Percentiles rank a stretch among this genome's conserved stretches.
These are phyloP conservation scores for Drosophila punjabiensis DNA, from an alignment of 1,140 invertebrate species.

Conservation along the genomic window DNA sequence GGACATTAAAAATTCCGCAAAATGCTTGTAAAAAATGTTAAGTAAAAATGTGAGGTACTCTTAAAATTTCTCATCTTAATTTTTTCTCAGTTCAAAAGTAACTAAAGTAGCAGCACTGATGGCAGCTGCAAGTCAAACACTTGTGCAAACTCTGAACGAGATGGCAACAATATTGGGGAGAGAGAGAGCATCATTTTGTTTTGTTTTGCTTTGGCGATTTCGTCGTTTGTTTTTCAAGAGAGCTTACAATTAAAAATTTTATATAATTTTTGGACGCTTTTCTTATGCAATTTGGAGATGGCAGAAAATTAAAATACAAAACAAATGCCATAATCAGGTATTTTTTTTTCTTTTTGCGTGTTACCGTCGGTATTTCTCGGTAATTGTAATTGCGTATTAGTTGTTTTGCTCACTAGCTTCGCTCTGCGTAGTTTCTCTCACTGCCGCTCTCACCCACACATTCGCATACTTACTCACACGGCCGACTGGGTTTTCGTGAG, in stretches of 20 bases:
- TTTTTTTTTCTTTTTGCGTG: constrained; percentile 28
- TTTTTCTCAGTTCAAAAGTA: background rate
- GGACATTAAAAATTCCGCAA: background rate
- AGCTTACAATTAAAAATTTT: constrained; percentile 15
- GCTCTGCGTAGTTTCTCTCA: constrained; percentile 61
- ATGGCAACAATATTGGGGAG: background rate
- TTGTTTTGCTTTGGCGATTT: constrained; percentile 1
- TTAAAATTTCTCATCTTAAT: background rate
- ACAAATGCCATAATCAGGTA: constrained; percentile 20
- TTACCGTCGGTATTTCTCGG: constrained; percentile 12
- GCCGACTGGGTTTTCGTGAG: constrained; percentile 37
- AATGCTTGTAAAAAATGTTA: background rate
- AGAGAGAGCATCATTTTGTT: background rate
- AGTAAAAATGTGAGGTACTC: background rate
- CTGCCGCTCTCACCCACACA: constrained; percentile 3
- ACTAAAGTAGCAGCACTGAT: background rate
- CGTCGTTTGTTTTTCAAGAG: background rate
- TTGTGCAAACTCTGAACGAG: constrained; percentile 6
- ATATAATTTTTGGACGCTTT: constrained; percentile 10
- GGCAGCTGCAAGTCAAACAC: constrained; percentile 1
- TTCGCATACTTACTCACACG: constrained; percentile 3
- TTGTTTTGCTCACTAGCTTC: constrained; percentile 80
- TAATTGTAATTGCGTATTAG: constrained; percentile 73
- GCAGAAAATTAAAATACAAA: constrained; percentile 25
- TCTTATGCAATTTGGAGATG: constrained; percentile 30